Evolutionary conservation across 2,888 invertebrate genomes (phyloP).

Genomic region (Drosophila merina): DNA sequence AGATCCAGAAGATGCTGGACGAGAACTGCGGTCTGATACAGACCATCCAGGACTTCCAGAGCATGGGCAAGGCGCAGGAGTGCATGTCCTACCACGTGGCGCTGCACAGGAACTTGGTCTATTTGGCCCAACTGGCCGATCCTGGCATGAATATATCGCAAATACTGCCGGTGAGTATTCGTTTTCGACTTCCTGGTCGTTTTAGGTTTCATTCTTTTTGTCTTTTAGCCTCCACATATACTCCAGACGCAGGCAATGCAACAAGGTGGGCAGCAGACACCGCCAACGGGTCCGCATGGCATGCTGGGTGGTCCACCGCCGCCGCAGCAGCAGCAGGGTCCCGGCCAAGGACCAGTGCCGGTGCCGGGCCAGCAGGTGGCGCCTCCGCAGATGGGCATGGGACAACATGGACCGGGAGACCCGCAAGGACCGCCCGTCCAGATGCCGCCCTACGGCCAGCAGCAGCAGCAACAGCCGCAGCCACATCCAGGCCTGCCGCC

Average conservation of each 20-base stretch:
- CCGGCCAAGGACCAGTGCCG: conserved; percentile 17
- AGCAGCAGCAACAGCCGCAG: conserved; percentile 50
- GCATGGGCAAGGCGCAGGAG: conserved; percentile 96
- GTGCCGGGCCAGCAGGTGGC: conserved; percentile 28
- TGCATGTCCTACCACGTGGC: conserved; percentile 97
- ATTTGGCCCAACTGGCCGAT: conserved; percentile 98
- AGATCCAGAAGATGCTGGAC: conserved; percentile 97
- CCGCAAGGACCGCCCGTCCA: conserved; percentile 66
- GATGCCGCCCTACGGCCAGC: conserved; percentile 76
- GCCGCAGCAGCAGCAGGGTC: conserved; percentile 60
- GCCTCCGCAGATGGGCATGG: conserved; percentile 65
- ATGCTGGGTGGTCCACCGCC: conserved; percentile 79
- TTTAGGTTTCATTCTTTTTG: not conserved
- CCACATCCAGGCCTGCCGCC: conserved; percentile 80
- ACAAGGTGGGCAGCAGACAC: conserved; percentile 80
- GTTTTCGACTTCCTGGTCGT: not conserved
- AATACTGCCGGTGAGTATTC: conserved; percentile 91
- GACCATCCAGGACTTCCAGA: conserved; percentile 98
- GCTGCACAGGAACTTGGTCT: conserved; percentile 97
- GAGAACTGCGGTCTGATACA: conserved; percentile 98
- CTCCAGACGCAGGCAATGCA: conserved; percentile 83
- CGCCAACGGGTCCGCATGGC: conserved; percentile 70
- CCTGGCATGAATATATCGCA: conserved; percentile 96
- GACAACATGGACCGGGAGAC: conserved; percentile 53
- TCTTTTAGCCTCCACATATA: conserved; percentile 86